A percentile compares a stretch with the other conserved stretches of the same genome.
Evolutionary conservation across 2,113 vertebrate genomes (phyloP).

Genomic region (Acrocephalus arundinaceus): DNA sequence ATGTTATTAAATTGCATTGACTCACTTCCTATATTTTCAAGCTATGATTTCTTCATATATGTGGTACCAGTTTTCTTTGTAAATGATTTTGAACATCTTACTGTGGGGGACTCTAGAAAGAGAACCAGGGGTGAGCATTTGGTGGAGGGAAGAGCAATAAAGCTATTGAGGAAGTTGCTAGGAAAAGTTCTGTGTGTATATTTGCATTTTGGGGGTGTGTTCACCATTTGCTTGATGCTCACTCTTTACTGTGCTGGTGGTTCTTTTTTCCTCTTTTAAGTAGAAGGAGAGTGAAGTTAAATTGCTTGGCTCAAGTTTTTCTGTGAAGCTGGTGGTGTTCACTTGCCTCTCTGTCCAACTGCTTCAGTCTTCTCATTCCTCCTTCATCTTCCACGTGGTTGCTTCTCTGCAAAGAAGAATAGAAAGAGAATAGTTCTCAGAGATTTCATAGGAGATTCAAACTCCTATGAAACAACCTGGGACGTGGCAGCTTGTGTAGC

Average conservation of each 20-base stretch:
- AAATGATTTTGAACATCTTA: background rate
- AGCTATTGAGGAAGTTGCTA: background rate
- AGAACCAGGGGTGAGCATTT: background rate
- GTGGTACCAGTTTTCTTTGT: background rate
- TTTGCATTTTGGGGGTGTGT: background rate
- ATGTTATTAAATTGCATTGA: background rate
- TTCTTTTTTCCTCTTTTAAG: background rate
- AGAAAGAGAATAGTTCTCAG: too few species aligned
- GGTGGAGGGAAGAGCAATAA: background rate
- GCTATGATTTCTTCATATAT: background rate
- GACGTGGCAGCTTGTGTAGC: background rate
- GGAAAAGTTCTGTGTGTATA: background rate
- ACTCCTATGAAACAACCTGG: background rate
- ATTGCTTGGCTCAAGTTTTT: background rate
- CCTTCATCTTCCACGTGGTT: background rate
- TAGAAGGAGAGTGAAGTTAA: background rate
- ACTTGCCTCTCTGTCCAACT: background rate
- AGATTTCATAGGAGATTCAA: too few species aligned
- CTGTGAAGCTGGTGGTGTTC: background rate
- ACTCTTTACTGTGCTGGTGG: background rate
- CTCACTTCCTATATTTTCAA: background rate
- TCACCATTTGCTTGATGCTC: rapidly evolving
- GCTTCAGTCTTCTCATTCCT: background rate
- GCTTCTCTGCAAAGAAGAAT: background rate
- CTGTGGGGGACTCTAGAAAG: background rate